phyloP scores from a whole-genome alignment of 2,797 vertebrate species.

The Melanotaenia nigrans region DNA sequence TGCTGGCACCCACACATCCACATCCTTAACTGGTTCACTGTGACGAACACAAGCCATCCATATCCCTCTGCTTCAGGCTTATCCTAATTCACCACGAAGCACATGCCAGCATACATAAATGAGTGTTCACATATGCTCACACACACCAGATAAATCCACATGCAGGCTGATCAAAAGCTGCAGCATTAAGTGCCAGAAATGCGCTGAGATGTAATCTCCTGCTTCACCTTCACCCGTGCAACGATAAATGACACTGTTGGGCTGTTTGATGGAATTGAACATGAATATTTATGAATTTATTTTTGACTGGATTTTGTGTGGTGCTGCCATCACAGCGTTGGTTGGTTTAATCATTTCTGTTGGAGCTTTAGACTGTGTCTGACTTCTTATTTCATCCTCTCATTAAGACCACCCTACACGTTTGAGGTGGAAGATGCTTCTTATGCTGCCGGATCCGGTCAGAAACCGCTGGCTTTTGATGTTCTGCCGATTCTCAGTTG shows the following conservation, averaged over 20 bases:
- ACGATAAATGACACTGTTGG: background rate
- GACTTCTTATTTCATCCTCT: background rate
- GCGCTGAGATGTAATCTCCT: background rate
- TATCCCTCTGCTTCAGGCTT: conserved; percentile 34
- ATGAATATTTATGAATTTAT: background rate
- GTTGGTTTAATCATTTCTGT: background rate
- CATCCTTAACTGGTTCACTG: conserved; percentile 15
- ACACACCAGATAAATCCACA: conserved; percentile 19
- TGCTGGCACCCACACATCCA: conserved; percentile 28
- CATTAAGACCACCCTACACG: no score
- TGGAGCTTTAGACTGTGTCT: background rate
- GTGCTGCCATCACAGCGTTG: background rate
- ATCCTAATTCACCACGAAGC: conserved; percentile 49
- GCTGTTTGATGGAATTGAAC: background rate
- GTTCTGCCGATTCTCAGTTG: no score
- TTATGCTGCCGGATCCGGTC: no score
- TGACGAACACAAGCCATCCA: conserved; percentile 31
- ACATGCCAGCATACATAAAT: conserved; percentile 47
- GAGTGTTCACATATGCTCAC: conserved; percentile 23
- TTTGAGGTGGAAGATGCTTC: no score
- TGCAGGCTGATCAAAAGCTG: conserved; percentile 5
- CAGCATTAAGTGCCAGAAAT: conserved; percentile 6
- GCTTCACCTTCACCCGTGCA: conserved; percentile 15
- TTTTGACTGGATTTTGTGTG: background rate
- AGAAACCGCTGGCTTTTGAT: no score